Evolutionary conservation across 1,140 invertebrate species (phyloP), one percentile per base, ranked within the genome.

Genomic region (Chironomus tepperi): DNA sequence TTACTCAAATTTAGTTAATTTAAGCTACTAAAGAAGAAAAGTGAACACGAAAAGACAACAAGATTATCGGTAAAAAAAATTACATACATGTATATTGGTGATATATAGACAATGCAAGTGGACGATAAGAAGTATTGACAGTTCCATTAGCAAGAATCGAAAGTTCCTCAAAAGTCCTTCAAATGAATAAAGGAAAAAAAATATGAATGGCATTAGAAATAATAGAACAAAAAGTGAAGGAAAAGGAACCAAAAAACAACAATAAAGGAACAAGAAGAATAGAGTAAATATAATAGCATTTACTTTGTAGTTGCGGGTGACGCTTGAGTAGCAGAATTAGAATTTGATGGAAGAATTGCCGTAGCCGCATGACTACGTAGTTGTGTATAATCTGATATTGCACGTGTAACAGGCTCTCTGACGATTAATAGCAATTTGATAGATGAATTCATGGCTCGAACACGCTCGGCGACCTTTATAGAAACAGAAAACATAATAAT

Each of bases 321-420:
- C 18, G 65, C 19, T 70, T 70, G 65, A n/a, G 9, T 57, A 57
- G 2, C 16, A 18, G 18, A 21, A 19, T 15, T 70, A 21, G 65
- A 19, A 12, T 18, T 70, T 70, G 65, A 10, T 57, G 86, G 86
- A 15, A 86, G 83, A 74, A 84, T 80, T 21, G 88, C 87, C 3
- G 89, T 89, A 10, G 91, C 88, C 6, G 91, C 89, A 79, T 92
- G 89, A 75, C 89, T 92, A 64, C 90, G 85, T 75, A 93, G 81
- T 79, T 98, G 97, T 0, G 95, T 93, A 82, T 97, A 98, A 84
- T 98, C 97, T 2, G 96, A 98, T 79, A 99, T 96, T 73, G 97
- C 95, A 75, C 97, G 84, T 21, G 91, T 93, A 70, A 99, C 96
- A 0, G 97, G 97, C 81, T 99, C 96, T 0, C 97, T 87, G 0